Base-by-base conservation (phyloP, 2,113 vertebrate genomes). In the Chroicocephalus ridibundus region DNA sequence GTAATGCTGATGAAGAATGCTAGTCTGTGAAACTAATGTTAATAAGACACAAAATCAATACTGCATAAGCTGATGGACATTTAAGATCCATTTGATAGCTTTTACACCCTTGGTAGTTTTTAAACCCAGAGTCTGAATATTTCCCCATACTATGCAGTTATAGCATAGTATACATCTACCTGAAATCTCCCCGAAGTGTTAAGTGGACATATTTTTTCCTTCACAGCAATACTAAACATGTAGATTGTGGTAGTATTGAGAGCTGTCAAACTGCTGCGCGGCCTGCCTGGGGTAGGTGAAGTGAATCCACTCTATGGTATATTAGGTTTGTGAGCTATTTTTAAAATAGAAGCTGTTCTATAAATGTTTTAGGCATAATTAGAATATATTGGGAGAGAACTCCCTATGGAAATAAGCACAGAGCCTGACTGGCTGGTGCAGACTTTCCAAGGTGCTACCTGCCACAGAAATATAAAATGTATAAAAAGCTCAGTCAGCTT, bases 311-410 rank as follows among this genome's bases (percentile, higher is more conserved):
- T 55, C 47, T 9, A 3, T 21, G 29, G 40, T 36, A 20, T 64
- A 25, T 66, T 44, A 75, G 44, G 13, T 22, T 68, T 44, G 13
- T 60, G 88, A 88, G 55, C n/a, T 88, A 64, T 78, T 95, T 92
- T 88, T 16, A 29, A 95, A 90, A 75, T 86, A 64, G 82, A 83
- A 90, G 31, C 68, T 52, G 14, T 68, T 91, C 92, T 95, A 40
- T 68, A 93, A 92, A 82, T 70, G 49, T 51, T 94, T 95, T 74
- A 75, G 82, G 60, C 44, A 71, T 88, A 93, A 88, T 88, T 86
- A 78, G 82, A 68, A 74, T 86, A 44, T 44, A 78, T 6, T 78
- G 69, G 76, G 51, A 93, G 68, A 92, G 15, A 92, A 72, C 57
- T 92, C 76, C 44, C 92, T 44, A 7, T 7, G 32, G 64, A 90